Conservation (phyloP, 2,888 invertebrate species). For the Choristoneura rosaceana region DNA sequence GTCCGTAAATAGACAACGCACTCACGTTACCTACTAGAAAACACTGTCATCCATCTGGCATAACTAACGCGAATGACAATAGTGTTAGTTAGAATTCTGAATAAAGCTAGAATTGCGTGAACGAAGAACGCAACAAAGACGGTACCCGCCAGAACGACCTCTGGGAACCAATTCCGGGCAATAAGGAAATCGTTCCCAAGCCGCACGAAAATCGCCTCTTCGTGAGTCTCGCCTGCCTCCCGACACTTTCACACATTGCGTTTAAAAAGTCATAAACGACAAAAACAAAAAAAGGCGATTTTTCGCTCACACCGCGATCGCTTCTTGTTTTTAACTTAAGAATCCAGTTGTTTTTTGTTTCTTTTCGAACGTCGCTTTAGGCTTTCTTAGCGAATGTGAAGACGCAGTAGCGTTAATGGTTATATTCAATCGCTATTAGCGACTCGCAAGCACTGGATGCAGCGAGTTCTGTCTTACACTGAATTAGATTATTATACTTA, state of each 20-base stretch:
- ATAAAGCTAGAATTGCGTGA: conserved; percentile 54
- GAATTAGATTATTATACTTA: conserved; percentile 39
- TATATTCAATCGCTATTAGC: conserved; percentile 61
- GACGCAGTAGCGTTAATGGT: conserved; percentile 64
- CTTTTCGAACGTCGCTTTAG: conserved; percentile 19
- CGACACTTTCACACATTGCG: conserved; percentile 33
- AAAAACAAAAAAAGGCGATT: conserved; percentile 9
- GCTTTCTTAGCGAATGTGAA: conserved; percentile 44
- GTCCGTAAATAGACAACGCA: too few species aligned
- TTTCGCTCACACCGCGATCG: not conserved
- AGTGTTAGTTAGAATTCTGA: not conserved
- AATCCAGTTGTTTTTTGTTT: not conserved
- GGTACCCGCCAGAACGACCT: conserved; percentile 57
- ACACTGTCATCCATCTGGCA: too few species aligned
- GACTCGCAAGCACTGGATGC: conserved; percentile 44
- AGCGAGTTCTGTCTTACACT: conserved; percentile 20
- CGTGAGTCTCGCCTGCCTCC: conserved; percentile 62
- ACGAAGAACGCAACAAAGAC: conserved; percentile 71
- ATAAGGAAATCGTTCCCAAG: conserved; percentile 77
- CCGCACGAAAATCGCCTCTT: conserved; percentile 74
- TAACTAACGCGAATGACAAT: not conserved
- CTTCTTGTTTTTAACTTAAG: not conserved
- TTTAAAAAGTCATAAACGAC: conserved; percentile 34
- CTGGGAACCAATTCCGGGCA: conserved; percentile 74
- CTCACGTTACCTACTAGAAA: too few species aligned